Evolutionary conservation across 2,888 invertebrate species (phyloP), one percentile per base, ranked within the genome.

Genomic region (Druceiella hillmani): DNA sequence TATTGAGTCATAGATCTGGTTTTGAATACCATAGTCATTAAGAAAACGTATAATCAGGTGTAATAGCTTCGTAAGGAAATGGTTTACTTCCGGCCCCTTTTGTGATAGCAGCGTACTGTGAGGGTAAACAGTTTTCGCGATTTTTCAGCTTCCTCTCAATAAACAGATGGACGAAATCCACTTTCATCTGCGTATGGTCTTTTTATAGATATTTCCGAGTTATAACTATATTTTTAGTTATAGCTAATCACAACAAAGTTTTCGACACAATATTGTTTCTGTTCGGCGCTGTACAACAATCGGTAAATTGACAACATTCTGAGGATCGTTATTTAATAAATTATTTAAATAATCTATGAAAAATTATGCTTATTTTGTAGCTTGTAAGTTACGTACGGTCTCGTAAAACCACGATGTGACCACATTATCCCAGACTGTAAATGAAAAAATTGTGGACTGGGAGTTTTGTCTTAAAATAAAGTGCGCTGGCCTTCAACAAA

Each of bases 401-500:
- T 53, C 52, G 20, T 52, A 50, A 25, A 51, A 52, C 50, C 52
- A 54, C 20, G 51, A 52, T 0, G 34, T 46, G 2, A 46, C 50
- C 24, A 31, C 4, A 32, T 46, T 29, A 12, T 9, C 46, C 48
- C 5, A 53, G 40, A 28, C 52, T 49, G 34, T 52, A 54, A 2
- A 52, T 31, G 3, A 52, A 40, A 40, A 54, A 56, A 33, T 55
- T 53, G 30, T 53, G 55, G n/a, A 54, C 51, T 9, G 49, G 44
- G 3, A 53, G 39, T 37, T 53, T 55, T 3, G 51, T 55, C 37
- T 54, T 54, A 43, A 52, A 55, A 41, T 54, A 56, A 10, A 51
- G 33, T 14, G 53, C 50, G 47, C 53, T 55, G 22, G 52, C 53
- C 9, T 34, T 32, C 12, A 54, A 17, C 4, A 12, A 43, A 22